A percentile compares a stretch with the other conserved stretches of the same genome.
phyloP scores from a whole-genome alignment of 2,797 vertebrate genomes.

The Acridotheres tristis region DNA sequence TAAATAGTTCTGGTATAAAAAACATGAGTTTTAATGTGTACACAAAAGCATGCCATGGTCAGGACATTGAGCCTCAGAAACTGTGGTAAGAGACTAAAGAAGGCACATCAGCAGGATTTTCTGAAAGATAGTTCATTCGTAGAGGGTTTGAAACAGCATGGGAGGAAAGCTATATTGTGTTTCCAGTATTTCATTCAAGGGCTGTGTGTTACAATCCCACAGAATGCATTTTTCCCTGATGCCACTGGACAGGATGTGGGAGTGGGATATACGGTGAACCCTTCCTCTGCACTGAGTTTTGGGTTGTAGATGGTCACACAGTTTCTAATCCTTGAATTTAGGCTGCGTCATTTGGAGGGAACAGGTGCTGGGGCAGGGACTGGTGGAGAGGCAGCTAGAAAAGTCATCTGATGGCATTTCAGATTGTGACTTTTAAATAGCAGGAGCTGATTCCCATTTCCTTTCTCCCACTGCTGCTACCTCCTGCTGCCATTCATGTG shows the following conservation, averaged over 20 bases:
- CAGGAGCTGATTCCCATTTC: conserved; percentile 13
- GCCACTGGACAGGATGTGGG: background rate
- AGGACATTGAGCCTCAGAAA: background rate
- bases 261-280: background rate
- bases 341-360: background rate
- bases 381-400: background rate
- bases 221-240: background rate
- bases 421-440: conserved; percentile 36
- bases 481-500: conserved; percentile 56
- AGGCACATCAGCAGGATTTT: background rate
- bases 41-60: background rate
- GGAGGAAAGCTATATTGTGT: background rate
- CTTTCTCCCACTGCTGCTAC: conserved; percentile 17
- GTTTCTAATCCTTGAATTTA: background rate
- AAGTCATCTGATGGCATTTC: background rate
- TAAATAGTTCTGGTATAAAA: background rate
- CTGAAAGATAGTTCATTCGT: background rate
- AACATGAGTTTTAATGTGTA: background rate
- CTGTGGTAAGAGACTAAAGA: background rate
- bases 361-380: background rate
- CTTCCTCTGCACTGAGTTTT: background rate
- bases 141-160: background rate
- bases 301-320: background rate
- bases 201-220: background rate
- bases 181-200: background rate